Evolutionary conservation across 2,888 invertebrate species (phyloP), one percentile per base, ranked within the genome.

Genomic region (Crepidodera aurea): DNA sequence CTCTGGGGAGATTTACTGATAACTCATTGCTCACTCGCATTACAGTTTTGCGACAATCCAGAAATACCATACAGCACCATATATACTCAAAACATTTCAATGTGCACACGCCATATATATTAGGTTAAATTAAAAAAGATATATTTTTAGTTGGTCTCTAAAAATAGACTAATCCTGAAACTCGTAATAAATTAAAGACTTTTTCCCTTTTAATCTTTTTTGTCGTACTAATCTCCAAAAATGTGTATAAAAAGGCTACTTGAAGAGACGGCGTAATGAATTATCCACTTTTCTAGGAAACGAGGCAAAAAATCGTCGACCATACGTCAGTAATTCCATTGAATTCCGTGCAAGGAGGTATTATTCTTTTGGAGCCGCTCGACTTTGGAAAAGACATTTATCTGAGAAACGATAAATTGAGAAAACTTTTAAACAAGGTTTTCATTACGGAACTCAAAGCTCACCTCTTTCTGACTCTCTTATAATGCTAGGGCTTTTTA

Each of bases 401-500:
- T 77, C 77, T 75, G 71, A 65, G 60, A 61, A 60, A 71, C 70
- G 75, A 77, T 77, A 76, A 78, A 77, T 75, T 76, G 71, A 63
- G 72, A 68, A 76, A 79, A 79, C 74, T 79, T 79, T 77, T 76
- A 77, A 39, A 78, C 76, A 77, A 75, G 75, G 74, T 78, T 78
- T 78, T 78, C 76, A 78, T 79, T 77, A 77, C 72, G 66, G 59
- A 68, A 65, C 70, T 71, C 73, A 48, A 15, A 15, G 29, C 16
- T 29, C 48, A 44, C 25, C 34, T 42, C 73, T 73, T 75, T 73
- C 66, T 60, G 66, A 70, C 71, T 73, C 63, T 42, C 53, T 69
- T 71, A 72, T 74, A 75, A 75, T 73, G 64, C 69, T 73, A 37
- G 61, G 63, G 65, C 63, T 70, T 66, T 68, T 69, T 69, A 70